Conservation (phyloP, 2,113 vertebrate genomes). For the Corythornis madagascariensis region DNA sequence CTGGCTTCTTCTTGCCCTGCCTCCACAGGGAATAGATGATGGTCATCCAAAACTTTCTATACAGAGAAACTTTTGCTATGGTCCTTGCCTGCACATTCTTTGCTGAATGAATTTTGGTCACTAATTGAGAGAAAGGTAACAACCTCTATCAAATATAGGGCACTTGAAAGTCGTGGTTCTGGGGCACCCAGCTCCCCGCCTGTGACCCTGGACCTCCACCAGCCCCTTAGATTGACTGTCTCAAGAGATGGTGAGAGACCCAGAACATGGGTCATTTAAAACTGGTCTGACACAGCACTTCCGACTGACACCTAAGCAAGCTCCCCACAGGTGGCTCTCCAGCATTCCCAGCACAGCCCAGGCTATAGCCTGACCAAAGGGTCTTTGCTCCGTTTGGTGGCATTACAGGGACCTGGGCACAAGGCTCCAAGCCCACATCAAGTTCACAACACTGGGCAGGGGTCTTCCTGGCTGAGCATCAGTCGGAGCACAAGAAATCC, state of each 20-base stretch:
- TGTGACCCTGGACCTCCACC: not conserved
- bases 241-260: no score
- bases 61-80: not conserved
- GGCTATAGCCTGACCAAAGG: not conserved
- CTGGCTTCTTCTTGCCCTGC: not conserved
- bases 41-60: not conserved
- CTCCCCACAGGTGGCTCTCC: not conserved
- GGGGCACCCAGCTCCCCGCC: not conserved
- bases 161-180: not conserved
- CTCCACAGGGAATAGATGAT: not conserved
- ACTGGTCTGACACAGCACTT: not conserved
- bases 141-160: not conserved
- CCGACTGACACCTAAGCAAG: not conserved
- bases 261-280: rapidly evolving
- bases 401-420: not conserved
- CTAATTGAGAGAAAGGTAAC: not conserved
- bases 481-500: not conserved
- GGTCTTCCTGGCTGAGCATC: not conserved
- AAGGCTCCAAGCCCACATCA: not conserved
- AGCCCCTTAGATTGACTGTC: not conserved
- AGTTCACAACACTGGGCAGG: not conserved
- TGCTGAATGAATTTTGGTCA: not conserved
- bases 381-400: not conserved
- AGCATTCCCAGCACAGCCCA: not conserved
- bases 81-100: not conserved